Conservation (phyloP, 2,888 invertebrate species). For the Entomobrya multifasciata region DNA sequence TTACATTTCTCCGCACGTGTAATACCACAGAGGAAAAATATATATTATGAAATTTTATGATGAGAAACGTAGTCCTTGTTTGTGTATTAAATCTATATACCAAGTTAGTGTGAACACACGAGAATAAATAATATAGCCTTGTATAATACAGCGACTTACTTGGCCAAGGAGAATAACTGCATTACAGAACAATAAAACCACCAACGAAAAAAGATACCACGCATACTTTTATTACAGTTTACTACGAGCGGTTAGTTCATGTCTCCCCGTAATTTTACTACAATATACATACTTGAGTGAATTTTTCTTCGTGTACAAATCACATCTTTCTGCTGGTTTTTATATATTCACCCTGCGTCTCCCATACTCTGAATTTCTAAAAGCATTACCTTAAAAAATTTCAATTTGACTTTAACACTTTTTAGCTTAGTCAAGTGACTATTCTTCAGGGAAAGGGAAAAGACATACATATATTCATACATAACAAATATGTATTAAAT, state of each 20-base stretch:
- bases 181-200: slow-evolving; percentile 49
- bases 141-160: neutral
- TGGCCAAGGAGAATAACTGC: slow-evolving; percentile 55
- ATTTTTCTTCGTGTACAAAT: neutral
- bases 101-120: too few species aligned
- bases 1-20: neutral
- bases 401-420: slow-evolving; percentile 34
- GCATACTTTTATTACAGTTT: neutral
- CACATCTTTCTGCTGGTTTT: neutral
- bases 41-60: slow-evolving; percentile 53
- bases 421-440: slow-evolving; percentile 11
- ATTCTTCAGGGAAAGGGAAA: neutral
- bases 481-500: neutral
- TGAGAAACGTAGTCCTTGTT: neutral
- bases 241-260: neutral
- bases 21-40: neutral
- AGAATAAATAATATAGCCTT: neutral
- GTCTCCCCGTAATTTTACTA: neutral
- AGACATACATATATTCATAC: neutral
- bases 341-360: neutral
- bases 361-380: neutral
- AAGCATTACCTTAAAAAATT: neutral
- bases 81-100: neutral
- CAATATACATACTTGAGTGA: neutral
- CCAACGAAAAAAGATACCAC: slow-evolving; percentile 33